These are phyloP conservation scores for Myanophis thanlyinensis DNA, from an alignment of 2,113 vertebrate genomes.

Conservation along the genomic window DNA sequence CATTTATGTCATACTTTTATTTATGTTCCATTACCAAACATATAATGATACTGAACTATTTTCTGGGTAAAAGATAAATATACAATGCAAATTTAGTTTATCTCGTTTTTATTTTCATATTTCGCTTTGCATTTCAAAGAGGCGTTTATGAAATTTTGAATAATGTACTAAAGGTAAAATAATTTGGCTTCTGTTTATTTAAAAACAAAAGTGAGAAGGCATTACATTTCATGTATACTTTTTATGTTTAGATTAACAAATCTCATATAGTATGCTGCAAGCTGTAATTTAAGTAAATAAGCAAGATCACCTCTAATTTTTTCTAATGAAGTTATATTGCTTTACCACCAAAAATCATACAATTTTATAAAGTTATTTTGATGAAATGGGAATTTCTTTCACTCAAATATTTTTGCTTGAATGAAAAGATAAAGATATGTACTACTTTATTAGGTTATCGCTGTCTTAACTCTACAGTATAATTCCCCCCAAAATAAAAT, in stretches of 20 bases:
- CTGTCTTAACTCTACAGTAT: not conserved
- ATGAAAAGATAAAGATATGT: not conserved
- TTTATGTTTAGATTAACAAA: slow-evolving; percentile 14
- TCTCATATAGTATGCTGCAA: not conserved
- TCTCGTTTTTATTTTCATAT: not conserved
- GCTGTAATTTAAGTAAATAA: slow-evolving; percentile 1
- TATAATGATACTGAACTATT: not conserved
- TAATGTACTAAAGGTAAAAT: not conserved
- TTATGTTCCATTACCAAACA: not conserved
- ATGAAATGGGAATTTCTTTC: not conserved
- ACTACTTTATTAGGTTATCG: not conserved
- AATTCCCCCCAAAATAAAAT: not conserved
- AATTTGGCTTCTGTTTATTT: slow-evolving; percentile 22
- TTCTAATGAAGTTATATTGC: slow-evolving; percentile 12
- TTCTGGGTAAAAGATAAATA: slow-evolving; percentile 7
- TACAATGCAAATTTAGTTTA: slow-evolving; percentile 3
- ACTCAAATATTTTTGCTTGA: slow-evolving; percentile 15
- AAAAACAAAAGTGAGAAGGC: not conserved
- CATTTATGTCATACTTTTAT: not conserved
- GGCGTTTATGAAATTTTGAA: slow-evolving; percentile 1
- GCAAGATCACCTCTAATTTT: slow-evolving; percentile 4
- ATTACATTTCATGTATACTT: slow-evolving; percentile 4
- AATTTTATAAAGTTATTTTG: slow-evolving; percentile 15
- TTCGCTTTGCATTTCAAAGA: not conserved
- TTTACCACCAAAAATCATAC: not conserved